A percentile compares a stretch with the other conserved stretches of the same genome.
Conservation (phyloP, 2,888 invertebrate genomes). For the Ptilodon capucinus region DNA sequence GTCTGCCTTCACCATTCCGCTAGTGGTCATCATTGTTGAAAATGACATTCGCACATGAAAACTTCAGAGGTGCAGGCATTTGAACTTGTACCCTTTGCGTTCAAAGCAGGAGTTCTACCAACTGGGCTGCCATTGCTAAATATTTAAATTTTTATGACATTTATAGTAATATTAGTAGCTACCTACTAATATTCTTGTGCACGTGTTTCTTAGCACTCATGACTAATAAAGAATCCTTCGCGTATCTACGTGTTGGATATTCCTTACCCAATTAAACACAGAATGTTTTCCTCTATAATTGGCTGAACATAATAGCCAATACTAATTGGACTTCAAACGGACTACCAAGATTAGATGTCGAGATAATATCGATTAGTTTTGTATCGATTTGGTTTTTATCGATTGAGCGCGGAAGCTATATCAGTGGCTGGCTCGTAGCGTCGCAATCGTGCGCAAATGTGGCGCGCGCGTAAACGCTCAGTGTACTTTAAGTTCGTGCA, state of each 20-base stretch:
- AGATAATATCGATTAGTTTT: constrained; percentile 8
- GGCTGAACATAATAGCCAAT: background rate
- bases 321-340: background rate
- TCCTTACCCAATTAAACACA: background rate
- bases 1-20: no score
- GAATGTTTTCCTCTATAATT: background rate
- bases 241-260: background rate
- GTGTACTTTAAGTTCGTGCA: constrained; percentile 49
- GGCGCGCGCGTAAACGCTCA: constrained; percentile 45
- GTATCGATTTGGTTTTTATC: constrained; percentile 17
- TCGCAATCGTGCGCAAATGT: constrained; percentile 44
- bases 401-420: constrained; percentile 26
- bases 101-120: no score
- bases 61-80: no score
- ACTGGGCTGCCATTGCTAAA: no score
- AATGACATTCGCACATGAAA: no score
- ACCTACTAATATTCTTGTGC: no score
- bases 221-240: no score
- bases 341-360: background rate
- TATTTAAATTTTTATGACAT: no score
- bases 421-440: constrained; percentile 24
- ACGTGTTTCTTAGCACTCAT: no score
- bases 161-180: no score
- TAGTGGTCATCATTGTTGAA: no score
- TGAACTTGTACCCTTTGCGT: no score